phyloP scores from a whole-genome alignment of 1,140 invertebrate genomes.

The Drosophila tani region DNA sequence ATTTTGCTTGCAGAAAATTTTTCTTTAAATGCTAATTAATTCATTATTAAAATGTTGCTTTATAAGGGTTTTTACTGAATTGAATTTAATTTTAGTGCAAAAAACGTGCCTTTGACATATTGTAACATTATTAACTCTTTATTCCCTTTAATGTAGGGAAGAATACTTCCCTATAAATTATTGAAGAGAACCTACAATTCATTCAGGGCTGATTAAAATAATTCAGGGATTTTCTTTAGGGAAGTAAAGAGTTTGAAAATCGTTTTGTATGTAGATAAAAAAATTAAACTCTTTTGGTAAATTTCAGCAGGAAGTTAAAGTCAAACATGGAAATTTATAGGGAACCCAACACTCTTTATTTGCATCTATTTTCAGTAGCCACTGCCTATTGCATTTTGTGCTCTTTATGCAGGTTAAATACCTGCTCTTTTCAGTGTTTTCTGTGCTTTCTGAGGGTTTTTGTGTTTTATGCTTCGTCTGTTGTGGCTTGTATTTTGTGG shows the following conservation, averaged over 20 bases:
- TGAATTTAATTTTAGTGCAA: not conserved
- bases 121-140: not conserved
- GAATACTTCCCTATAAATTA: not conserved
- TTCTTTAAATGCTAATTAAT: slow-evolving; percentile 9
- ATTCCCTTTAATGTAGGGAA: not conserved
- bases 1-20: not conserved
- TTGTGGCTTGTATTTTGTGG: slow-evolving; percentile 6
- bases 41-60: not conserved
- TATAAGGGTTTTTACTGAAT: not conserved
- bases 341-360: not conserved
- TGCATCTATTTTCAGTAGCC: not conserved
- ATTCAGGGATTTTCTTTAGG: not conserved
- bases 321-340: not conserved
- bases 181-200: not conserved
- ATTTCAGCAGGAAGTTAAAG: not conserved
- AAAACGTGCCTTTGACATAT: not conserved
- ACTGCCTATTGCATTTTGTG: not conserved
- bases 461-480: slow-evolving; percentile 2
- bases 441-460: not conserved
- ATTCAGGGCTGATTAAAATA: too few species aligned
- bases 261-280: too few species aligned
- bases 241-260: not conserved
- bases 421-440: slow-evolving; percentile 15
- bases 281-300: too few species aligned
- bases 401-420: slow-evolving; percentile 2